phyloP scores from a whole-genome alignment of 2,797 vertebrate genomes.

The Myiotriccus ornatus region DNA sequence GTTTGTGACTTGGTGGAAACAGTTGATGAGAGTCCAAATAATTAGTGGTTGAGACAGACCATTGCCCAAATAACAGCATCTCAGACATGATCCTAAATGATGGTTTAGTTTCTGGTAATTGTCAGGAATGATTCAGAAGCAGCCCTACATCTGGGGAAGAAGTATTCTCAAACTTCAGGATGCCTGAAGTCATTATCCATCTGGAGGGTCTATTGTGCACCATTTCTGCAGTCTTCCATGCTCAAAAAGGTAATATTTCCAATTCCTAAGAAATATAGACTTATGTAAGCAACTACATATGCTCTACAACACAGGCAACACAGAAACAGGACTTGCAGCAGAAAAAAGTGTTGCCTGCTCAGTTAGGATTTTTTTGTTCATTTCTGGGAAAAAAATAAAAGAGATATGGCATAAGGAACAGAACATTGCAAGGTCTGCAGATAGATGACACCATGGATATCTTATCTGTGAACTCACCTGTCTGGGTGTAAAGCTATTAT shows the following conservation, averaged over 20 bases:
- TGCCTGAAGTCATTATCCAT: not conserved
- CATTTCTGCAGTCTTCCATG: not conserved
- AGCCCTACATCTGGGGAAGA: not conserved
- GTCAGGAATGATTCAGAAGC: not conserved
- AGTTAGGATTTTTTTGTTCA: not conserved
- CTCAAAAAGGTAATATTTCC: not conserved
- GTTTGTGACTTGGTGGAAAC: not conserved
- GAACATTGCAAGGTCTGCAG: not conserved
- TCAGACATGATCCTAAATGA: not conserved
- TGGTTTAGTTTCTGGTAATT: not conserved
- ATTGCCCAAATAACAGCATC: not conserved
- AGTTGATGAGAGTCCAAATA: not conserved
- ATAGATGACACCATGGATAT: not conserved
- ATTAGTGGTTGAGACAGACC: not conserved
- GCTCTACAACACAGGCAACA: not conserved
- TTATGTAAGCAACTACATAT: not conserved
- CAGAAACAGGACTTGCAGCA: not conserved
- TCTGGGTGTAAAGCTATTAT: constrained; percentile 17
- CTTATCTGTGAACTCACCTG: constrained; percentile 47
- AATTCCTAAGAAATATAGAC: not conserved
- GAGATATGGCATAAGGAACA: not conserved
- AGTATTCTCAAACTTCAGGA: not conserved
- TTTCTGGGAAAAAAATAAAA: not conserved
- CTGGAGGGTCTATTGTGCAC: not conserved
- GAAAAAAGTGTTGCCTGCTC: not conserved